These are phyloP conservation scores for Corythornis cristatus DNA, from an alignment of 2,113 vertebrate species.

Conservation along the genomic window DNA sequence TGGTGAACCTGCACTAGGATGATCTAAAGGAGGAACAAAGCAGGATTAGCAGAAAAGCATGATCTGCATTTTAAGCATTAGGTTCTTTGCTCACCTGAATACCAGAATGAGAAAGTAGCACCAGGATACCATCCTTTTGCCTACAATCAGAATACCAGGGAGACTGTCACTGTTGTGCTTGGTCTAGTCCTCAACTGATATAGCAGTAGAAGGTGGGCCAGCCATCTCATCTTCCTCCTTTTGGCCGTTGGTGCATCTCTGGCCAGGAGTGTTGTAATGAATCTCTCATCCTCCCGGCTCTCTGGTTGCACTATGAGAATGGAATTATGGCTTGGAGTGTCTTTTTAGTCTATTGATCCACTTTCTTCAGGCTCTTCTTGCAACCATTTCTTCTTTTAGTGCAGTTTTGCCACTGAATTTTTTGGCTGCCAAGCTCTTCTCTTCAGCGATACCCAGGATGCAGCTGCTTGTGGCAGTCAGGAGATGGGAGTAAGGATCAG, in stretches of 20 bases:
- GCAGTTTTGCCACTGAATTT: not conserved
- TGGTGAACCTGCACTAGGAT: not conserved
- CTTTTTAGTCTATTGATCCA: not conserved
- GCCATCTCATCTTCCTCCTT: not conserved
- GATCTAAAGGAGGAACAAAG: not conserved
- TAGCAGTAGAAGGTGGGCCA: not conserved
- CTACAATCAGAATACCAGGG: not conserved
- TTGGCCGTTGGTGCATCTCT: not conserved
- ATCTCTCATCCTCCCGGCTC: not conserved
- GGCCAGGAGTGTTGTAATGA: not conserved
- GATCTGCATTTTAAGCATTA: not conserved
- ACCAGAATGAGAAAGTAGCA: not conserved
- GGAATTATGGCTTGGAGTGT: not conserved
- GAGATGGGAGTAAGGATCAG: not conserved
- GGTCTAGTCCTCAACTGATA: not conserved
- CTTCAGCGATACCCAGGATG: not conserved
- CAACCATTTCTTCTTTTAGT: not conserved
- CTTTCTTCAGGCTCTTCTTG: not conserved
- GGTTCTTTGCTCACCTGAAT: not conserved
- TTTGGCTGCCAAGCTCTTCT: not conserved
- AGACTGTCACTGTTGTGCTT: not conserved
- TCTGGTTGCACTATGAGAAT: not conserved
- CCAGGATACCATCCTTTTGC: not conserved
- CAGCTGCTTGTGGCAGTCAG: fast-evolving
- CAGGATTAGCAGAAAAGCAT: not conserved